Evolutionary conservation across 2,888 invertebrate species (phyloP), one percentile per base, ranked within the genome.

Genomic region (Dynastes hyllus): DNA sequence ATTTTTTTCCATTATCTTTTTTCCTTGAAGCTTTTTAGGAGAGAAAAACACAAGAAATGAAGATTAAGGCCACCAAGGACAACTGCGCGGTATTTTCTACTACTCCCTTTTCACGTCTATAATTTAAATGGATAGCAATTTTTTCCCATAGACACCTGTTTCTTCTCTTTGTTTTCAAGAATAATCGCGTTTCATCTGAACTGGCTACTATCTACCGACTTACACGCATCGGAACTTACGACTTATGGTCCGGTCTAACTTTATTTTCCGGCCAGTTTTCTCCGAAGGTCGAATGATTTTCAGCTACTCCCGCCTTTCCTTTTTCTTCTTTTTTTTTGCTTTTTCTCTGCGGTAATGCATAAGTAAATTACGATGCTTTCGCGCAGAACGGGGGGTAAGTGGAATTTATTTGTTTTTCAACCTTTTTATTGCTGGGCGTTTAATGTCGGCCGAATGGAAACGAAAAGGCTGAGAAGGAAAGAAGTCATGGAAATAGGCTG

Each of bases 351-450:
- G 50, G 50, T 67, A 67, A 67, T 45, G 45, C 40, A 40, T 73
- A 73, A 73, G 73, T 73, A 73, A 73, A 73, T 73, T 73, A 73
- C 73, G 16, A 58, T 45, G 58, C 37, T 16, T 16, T 27, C 37
- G 32, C 70, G 73, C 73, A 40, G 16, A 73, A 73, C 40, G 58
- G 45, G 37, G 58, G 58, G 40, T 58, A 73, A 73, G 37, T 61
- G 73, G 40, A 73, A 73, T 73, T 73, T 73, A 73, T 73, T 73
- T 73, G 73, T 73, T 73, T 73, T 73, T 73, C 73, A 40, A 73
- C 73, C 73, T 58, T 73, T 73, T 61, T 61, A 61, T 73, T 73
- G 73, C 73, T 11, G 8, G 11, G 51, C 73, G n/a, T 58, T 73
- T 73, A 73, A 73, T 73, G 58, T 73, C 16, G 65, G 70, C 53